These are phyloP conservation scores for Ceratina japonica DNA, from an alignment of 1,140 invertebrate species.

Conservation along the genomic window DNA sequence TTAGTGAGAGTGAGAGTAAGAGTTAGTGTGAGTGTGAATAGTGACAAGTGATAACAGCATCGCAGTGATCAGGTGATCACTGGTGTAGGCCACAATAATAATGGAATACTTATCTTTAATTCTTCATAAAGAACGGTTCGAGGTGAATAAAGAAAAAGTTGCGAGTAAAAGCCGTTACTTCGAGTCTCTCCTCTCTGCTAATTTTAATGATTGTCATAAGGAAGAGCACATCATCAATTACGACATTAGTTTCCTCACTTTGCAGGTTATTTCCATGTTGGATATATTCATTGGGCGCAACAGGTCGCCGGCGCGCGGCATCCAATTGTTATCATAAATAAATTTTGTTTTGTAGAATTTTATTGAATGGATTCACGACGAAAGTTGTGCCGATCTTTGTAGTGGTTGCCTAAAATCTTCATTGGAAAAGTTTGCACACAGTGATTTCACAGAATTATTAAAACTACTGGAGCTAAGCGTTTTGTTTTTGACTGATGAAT, in stretches of 20 bases:
- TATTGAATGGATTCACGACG: conserved; percentile 58
- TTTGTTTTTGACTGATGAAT: conserved; percentile 59
- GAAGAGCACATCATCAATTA: conserved; percentile 63
- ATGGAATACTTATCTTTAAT: conserved; percentile 35
- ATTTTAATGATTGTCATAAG: conserved; percentile 53
- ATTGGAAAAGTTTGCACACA: conserved; percentile 49
- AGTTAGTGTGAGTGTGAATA: no score
- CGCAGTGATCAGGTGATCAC: no score
- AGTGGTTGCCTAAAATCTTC: conserved; percentile 32
- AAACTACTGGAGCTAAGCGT: conserved; percentile 61
- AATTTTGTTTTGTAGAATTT: conserved; percentile 56
- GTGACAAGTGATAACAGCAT: no score
- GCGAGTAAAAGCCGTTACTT: conserved; percentile 60
- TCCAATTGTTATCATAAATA: neutral
- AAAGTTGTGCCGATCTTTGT: neutral
- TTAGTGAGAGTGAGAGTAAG: no score
- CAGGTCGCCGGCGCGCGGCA: no score
- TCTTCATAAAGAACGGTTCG: conserved; percentile 29
- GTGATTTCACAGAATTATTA: conserved; percentile 44
- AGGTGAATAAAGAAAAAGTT: conserved; percentile 53
- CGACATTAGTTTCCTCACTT: conserved; percentile 42
- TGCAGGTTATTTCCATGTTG: conserved; percentile 54
- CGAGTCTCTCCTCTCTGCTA: conserved; percentile 53
- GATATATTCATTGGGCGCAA: neutral
- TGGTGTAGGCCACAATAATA: neutral